phyloP scores from a whole-genome alignment of 2,113 vertebrate genomes.

The Zosterops hypoxanthus region DNA sequence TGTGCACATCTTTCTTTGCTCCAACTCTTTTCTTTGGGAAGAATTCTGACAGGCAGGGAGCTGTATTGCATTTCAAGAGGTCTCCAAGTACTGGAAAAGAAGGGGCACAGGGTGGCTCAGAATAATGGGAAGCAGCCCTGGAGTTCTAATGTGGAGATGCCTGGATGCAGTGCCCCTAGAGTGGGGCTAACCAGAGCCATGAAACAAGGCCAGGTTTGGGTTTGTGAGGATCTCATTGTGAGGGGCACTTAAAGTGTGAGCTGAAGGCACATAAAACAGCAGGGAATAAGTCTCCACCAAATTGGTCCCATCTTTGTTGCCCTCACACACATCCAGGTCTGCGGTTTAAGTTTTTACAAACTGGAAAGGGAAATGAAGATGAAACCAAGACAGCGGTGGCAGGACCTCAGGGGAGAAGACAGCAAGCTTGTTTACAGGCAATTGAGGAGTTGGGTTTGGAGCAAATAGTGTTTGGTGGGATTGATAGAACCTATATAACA shows the following conservation, averaged over 20 bases:
- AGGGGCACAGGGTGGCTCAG: accelerated
- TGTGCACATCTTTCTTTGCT: accelerated
- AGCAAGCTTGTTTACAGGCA: constrained; percentile 10
- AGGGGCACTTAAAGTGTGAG: neutral
- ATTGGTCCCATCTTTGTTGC: neutral
- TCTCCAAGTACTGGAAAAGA: neutral
- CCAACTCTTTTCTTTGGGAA: neutral
- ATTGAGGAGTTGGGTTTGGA: neutral
- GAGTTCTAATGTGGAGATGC: neutral
- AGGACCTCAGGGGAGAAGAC: neutral
- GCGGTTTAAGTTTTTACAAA: neutral
- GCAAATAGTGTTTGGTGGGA: neutral
- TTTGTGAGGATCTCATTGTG: neutral
- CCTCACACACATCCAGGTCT: neutral
- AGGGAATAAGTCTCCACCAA: constrained; percentile 25
- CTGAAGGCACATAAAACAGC: neutral
- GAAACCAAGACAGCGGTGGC: neutral
- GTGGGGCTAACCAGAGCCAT: neutral
- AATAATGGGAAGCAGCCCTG: neutral
- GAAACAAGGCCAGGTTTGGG: neutral
- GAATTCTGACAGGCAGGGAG: neutral
- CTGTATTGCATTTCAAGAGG: neutral
- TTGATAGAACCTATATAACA: neutral
- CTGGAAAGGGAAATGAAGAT: neutral
- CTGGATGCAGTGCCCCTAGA: neutral